These are phyloP conservation scores for Caenorhabditis sp. DNA, from an alignment of 2,888 invertebrate genomes.

Conservation along the genomic window DNA sequence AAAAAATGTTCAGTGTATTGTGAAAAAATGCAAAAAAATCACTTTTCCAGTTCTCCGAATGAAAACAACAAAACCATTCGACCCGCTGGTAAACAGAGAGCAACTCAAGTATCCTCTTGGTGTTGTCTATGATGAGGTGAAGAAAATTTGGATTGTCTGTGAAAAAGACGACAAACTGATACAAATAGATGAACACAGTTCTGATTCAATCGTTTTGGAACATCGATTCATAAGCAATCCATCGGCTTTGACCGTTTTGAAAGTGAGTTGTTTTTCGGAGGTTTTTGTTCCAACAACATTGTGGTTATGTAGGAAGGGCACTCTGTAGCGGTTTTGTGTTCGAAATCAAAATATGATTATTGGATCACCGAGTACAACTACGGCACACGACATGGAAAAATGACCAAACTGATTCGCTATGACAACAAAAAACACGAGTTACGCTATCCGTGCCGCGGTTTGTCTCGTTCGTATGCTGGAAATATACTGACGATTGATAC, in stretches of 20 bases:
- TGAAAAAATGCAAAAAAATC: too few relatives aligned
- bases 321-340: conserved; percentile 29
- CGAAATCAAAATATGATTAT: conserved; percentile 1
- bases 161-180: conserved; percentile 15
- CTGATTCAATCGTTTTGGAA: not conserved
- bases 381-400: not conserved
- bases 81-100: not conserved
- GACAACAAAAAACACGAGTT: conserved; percentile 7
- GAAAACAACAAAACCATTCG: not conserved
- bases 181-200: conserved; percentile 1
- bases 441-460: conserved; percentile 1
- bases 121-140: conserved; percentile 26
- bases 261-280: conserved; percentile 8
- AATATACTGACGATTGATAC: conserved; percentile 21
- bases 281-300: conserved; percentile 41
- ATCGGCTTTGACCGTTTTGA: conserved; percentile 17
- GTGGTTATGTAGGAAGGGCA: conserved; percentile 23
- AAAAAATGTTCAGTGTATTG: too few relatives aligned
- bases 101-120: conserved; percentile 23
- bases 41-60: not conserved
- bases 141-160: conserved; percentile 21
- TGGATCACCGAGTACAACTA: conserved; percentile 10
- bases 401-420: not conserved
- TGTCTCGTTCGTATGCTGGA: conserved; percentile 15
- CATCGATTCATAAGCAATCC: not conserved